Evolutionary conservation across 64 coral and sea anemone genomes (phyloP).

Genomic region (Montipora efflorescens): DNA sequence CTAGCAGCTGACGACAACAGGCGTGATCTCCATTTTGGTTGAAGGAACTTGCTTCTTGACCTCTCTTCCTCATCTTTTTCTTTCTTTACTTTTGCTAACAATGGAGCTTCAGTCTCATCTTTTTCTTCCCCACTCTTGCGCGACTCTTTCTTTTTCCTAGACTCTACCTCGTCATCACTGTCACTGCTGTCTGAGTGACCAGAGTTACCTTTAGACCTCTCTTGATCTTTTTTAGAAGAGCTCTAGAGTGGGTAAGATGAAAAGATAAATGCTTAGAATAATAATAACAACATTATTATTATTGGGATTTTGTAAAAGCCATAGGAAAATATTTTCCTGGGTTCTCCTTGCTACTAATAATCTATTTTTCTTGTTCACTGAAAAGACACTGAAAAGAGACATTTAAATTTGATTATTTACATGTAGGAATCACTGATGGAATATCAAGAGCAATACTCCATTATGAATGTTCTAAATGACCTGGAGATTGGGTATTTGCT

Average conservation of each 20-base stretch:
- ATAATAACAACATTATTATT: background rate
- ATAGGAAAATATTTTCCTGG: too few relatives aligned
- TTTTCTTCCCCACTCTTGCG: background rate
- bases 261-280: background rate
- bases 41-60: slow-evolving; percentile 18
- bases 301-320: background rate
- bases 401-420: too few relatives aligned
- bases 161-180: background rate
- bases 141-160: slow-evolving; percentile 3
- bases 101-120: slow-evolving; percentile 2
- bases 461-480: too few relatives aligned
- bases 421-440: too few relatives aligned
- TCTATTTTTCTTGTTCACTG: too few relatives aligned
- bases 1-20: slow-evolving; percentile 48
- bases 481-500: too few relatives aligned
- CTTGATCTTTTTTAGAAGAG: slow-evolving; percentile 9
- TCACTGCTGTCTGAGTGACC: slow-evolving; percentile 21
- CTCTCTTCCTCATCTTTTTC: slow-evolving; percentile 49
- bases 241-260: background rate
- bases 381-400: too few relatives aligned
- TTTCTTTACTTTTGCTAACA: slow-evolving; percentile 17
- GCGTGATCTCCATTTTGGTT: slow-evolving; percentile 45
- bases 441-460: too few relatives aligned
- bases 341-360: too few relatives aligned
- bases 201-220: slow-evolving; percentile 19